Evolutionary conservation across 2,888 invertebrate species (phyloP), one percentile per base, ranked within the genome.

Genomic region (Maniola hyperantus): DNA sequence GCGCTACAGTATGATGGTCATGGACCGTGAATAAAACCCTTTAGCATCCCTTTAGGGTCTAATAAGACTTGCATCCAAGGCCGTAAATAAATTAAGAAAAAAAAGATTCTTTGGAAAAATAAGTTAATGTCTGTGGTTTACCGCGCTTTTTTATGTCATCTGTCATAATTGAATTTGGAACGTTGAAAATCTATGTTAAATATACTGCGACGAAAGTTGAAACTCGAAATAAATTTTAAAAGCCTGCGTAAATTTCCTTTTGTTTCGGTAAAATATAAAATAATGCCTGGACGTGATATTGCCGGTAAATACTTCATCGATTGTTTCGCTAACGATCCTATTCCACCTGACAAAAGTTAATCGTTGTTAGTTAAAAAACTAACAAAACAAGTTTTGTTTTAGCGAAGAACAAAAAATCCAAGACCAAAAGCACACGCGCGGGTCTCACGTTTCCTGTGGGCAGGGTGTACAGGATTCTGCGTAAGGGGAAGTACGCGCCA

Each of bases 401-500:
- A 63, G 63, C 15, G 6, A 55, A 63, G 54, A 62, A 51, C 18
- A 60, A 67, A 39, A 92, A 88, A 75, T 77, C 89, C 34, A 93
- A 89, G 76, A 84, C 91, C 8, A 91, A 93, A 44, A 95, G 95
- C 10, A 83, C 76, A 64, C 87, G 94, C 50, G 93, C 95, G 53
- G 94, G 94, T 1, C 83, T 95, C 1, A 92, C 89, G 69, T 93
- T 95, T 72, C 94, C 95, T 0, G 94, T 95, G 5, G 93, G 93
- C 15, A 89, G 94, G 77, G 92, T 95, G 53, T 93, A 94, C 73
- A 93, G 94, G 71, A 83, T 94, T 20, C 84, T 95, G 5, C 89
- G 93, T 10, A 93, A 94, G 72, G 95, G 95, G 0, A 93, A 95
- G 74, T 95, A 93, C 77, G 94, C 95, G 0, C 94, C 93, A 72